Percentiles rank a stretch among this genome's conserved stretches.
phyloP scores from a whole-genome alignment of 2,113 vertebrate species.

The Peromyscus californicus region DNA sequence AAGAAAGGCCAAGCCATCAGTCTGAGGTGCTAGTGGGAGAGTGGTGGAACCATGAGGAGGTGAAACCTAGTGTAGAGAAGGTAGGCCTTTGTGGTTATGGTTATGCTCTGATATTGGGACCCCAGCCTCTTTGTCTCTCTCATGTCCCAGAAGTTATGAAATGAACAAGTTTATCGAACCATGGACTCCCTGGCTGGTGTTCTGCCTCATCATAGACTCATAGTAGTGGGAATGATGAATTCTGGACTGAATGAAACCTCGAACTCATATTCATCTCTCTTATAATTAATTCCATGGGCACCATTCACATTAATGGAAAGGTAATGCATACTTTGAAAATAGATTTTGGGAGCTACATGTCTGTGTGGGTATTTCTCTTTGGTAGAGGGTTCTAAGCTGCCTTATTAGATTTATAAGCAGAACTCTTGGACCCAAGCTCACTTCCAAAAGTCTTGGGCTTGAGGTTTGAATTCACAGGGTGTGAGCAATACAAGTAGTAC shows the following conservation, averaged over 20 bases:
- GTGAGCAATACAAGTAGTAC: not conserved
- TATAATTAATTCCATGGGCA: not conserved
- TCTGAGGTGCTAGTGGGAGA: not conserved
- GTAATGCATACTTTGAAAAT: not conserved
- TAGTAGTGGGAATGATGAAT: not conserved
- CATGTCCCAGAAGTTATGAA: not conserved
- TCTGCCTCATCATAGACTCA: not conserved
- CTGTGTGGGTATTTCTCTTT: not conserved
- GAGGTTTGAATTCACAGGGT: not conserved
- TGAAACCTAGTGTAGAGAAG: not conserved
- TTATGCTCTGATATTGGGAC: too few relatives aligned
- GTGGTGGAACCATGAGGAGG: not conserved
- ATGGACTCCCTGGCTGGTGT: accelerated
- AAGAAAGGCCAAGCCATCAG: not conserved
- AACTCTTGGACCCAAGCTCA: not conserved
- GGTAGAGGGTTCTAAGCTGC: not conserved
- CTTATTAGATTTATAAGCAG: not conserved
- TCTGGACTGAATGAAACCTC: not conserved
- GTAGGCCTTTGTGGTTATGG: not conserved
- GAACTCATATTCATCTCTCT: not conserved
- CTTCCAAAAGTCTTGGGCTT: not conserved
- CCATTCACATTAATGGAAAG: not conserved
- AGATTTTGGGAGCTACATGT: not conserved
- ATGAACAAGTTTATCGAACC: not conserved
- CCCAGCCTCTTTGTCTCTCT: not conserved